Conservation (phyloP, 2,888 invertebrate species). For the Ennomos erosarius region DNA sequence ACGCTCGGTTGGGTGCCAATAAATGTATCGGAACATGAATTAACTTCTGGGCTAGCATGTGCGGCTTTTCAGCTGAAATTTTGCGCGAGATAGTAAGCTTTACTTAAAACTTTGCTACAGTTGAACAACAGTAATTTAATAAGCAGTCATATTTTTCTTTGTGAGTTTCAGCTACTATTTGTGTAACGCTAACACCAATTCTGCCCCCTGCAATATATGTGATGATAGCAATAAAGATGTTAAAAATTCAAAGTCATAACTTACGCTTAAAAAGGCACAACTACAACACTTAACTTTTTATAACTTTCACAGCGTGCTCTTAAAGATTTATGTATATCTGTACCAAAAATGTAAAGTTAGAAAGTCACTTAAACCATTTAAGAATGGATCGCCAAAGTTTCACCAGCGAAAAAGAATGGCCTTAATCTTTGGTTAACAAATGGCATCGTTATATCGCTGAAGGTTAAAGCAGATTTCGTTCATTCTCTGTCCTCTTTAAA, state of each 20-base stretch:
- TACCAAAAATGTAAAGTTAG: slow-evolving; percentile 10
- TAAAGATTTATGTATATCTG: slow-evolving; percentile 16
- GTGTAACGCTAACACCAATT: too few species aligned
- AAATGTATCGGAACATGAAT: background rate
- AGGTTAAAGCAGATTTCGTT: background rate
- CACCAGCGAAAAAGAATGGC: slow-evolving; percentile 6
- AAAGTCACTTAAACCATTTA: slow-evolving; percentile 18
- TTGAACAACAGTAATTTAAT: too few species aligned
- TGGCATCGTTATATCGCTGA: slow-evolving; percentile 6
- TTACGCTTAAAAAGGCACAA: slow-evolving; percentile 11
- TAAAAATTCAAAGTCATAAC: slow-evolving; percentile 4
- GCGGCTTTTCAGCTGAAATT: too few species aligned
- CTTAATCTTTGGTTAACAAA: slow-evolving; percentile 18
- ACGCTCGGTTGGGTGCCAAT: slow-evolving; percentile 7
- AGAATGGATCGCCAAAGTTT: slow-evolving; percentile 15
- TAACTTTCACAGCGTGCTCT: slow-evolving; percentile 16
- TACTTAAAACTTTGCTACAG: too few species aligned
- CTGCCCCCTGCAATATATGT: too few species aligned
- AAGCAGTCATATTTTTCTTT: too few species aligned
- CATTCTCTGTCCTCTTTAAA: background rate
- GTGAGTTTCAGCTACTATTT: too few species aligned
- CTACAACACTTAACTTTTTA: slow-evolving; percentile 22
- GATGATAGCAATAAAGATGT: too few species aligned
- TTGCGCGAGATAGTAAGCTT: too few species aligned
- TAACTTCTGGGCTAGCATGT: background rate